Evolutionary conservation across 2,797 vertebrate genomes (phyloP), one percentile per base, ranked within the genome.

Genomic region (Eutrigla gurnardus): DNA sequence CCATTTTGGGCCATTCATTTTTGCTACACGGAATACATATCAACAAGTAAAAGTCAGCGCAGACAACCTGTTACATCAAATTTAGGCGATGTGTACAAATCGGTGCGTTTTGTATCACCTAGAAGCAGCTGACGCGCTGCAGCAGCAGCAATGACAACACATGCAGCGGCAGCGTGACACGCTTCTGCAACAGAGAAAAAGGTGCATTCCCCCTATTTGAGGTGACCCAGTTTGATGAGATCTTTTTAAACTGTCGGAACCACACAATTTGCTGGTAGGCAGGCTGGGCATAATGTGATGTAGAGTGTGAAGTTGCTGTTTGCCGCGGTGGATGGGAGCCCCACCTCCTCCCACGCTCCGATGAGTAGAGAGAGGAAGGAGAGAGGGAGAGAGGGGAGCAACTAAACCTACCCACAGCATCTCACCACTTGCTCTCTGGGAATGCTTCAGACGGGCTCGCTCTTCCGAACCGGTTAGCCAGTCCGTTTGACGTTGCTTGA

Each of bases 291-390:
- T 90, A 89, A 90, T 87, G 89, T 81, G 89, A 89, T 88, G 90
- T 86, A 78, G 88, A 91, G 89, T 89, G 90, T 88, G 93, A 93
- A 93, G 93, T 93, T 93, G 88, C 90, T 86, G 86, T 87, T 90
- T 72, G 86, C 89, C 89, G 91, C 91, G 86, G 89, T 86, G 86
- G 87, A 89, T 86, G 84, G 73, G 89, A 92, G 94, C 93, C 91
- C 92, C 94, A 88, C 93, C 93, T 93, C 90, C 90, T 92, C 92
- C 91, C 85, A 89, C 88, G 91, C 90, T 92, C 86, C n/a, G 91
- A 89, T 88, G 91, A 90, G 89, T 85, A 83, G 89, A 83, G 84
- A 77, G 70, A 78, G 82, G 84, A 2, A 72, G 66, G 15, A 17
- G 32, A 53, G 75, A 55, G 78, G 47, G 80, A 69, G 81, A 77